phyloP scores from a whole-genome alignment of 1,140 invertebrate species.

The Ips typographus region DNA sequence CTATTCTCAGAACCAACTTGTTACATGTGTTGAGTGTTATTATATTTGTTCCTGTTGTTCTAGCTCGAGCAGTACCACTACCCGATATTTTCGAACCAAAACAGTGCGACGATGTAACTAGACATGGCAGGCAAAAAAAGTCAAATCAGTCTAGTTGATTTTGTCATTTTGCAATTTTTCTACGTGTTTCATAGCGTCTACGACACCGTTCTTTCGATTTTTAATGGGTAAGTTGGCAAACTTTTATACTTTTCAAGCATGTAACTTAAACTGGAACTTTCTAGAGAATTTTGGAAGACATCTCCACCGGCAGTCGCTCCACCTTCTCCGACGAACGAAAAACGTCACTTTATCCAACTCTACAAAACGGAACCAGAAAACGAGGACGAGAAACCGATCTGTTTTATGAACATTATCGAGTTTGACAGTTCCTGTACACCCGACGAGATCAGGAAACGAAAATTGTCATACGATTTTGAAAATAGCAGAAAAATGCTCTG shows the following conservation, averaged over 20 bases:
- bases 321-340: background rate
- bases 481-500: background rate
- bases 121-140: slow-evolving; percentile 12
- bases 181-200: slow-evolving; percentile 18
- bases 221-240: slow-evolving; percentile 19
- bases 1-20: too few relatives aligned
- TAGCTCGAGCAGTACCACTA: too few relatives aligned
- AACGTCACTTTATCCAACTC: slow-evolving; percentile 27
- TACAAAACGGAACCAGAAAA: slow-evolving; percentile 14
- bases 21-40: too few relatives aligned
- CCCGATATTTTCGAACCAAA: too few relatives aligned
- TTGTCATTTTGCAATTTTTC: slow-evolving; percentile 24
- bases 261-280: background rate
- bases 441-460: slow-evolving; percentile 21
- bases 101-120: background rate
- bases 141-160: slow-evolving; percentile 26
- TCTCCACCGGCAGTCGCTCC: background rate
- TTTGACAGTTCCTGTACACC: slow-evolving; percentile 20
- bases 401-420: slow-evolving; percentile 25
- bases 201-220: slow-evolving; percentile 19
- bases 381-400: slow-evolving; percentile 14
- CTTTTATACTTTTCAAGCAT: background rate
- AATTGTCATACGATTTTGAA: slow-evolving; percentile 8
- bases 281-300: slow-evolving; percentile 9
- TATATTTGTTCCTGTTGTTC: too few relatives aligned